Conservation (phyloP, 1,140 invertebrate genomes). For the Drosophila nannoptera region DNA sequence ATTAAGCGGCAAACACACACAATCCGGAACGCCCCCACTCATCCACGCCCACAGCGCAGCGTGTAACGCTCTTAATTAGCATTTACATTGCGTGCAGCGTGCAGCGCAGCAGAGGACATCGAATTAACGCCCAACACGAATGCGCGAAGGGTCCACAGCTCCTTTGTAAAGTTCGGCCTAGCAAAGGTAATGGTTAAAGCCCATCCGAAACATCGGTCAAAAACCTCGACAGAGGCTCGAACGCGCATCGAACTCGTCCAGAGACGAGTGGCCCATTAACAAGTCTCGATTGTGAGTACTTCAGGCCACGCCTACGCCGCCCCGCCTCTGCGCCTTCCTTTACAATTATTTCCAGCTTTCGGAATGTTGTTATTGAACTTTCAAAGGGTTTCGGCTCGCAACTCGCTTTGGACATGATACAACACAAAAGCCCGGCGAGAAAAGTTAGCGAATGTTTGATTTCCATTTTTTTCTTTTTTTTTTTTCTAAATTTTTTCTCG, state of each 20-base stretch:
- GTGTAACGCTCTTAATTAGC: conserved; percentile 56
- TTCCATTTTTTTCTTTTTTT: conserved; percentile 8
- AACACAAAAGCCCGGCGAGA: conserved; percentile 56
- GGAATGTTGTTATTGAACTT: conserved; percentile 52
- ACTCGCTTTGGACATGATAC: conserved; percentile 37
- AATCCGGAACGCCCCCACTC: conserved; percentile 3
- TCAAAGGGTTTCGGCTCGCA: conserved; percentile 59
- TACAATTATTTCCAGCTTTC: conserved; percentile 48
- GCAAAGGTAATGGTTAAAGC: conserved; percentile 19
- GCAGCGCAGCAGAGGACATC: conserved; percentile 60
- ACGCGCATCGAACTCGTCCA: conserved; percentile 15
- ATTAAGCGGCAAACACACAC: conserved; percentile 64
- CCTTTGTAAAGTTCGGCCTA: not conserved
- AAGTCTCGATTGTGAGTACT: conserved; percentile 31
- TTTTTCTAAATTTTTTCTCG: not conserved
- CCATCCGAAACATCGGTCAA: conserved; percentile 31
- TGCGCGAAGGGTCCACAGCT: not conserved
- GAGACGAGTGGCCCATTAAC: conserved; percentile 29
- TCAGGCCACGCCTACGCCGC: not conserved
- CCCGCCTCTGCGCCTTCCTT: not conserved
- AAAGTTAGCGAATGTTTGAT: conserved; percentile 56
- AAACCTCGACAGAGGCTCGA: conserved; percentile 26
- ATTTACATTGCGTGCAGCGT: conserved; percentile 69
- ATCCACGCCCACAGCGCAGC: conserved; percentile 29
- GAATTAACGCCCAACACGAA: conserved; percentile 58